phyloP scores from a whole-genome alignment of 2,888 invertebrate genomes.

The Altica lythri region DNA sequence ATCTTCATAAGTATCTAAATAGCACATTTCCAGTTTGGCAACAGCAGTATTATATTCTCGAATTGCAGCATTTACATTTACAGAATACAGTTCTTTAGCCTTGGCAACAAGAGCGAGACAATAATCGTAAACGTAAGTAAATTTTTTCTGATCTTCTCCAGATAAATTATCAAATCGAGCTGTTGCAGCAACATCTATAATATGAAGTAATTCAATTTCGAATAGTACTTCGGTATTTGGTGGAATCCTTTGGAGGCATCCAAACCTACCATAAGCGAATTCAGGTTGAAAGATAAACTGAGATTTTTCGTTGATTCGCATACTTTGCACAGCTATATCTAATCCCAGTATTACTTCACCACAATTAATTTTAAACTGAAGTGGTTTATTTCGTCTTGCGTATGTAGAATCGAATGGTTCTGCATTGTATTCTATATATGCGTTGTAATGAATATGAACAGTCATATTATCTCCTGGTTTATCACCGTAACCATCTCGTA shows the following conservation, averaged over 20 bases:
- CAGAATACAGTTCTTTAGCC: constrained; percentile 58
- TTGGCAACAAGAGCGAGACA: constrained; percentile 66
- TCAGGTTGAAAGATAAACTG: constrained; percentile 75
- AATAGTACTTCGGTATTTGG: constrained; percentile 73
- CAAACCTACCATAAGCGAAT: constrained; percentile 75
- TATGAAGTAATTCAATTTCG: constrained; percentile 72
- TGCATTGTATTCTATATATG: constrained; percentile 69
- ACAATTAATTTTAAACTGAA: constrained; percentile 53
- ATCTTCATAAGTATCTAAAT: constrained; percentile 68
- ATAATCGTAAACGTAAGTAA: constrained; percentile 64
- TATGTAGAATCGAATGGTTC: constrained; percentile 76
- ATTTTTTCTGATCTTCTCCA: constrained; percentile 65
- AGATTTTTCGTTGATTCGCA: constrained; percentile 80
- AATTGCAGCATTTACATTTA: constrained; percentile 58
- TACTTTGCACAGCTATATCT: constrained; percentile 72
- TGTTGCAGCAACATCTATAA: constrained; percentile 60
- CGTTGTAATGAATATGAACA: no score
- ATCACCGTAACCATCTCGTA: no score
- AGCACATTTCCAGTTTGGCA: constrained; percentile 67
- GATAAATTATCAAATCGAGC: constrained; percentile 57
- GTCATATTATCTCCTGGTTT: no score
- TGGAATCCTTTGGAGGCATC: constrained; percentile 80
- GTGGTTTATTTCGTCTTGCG: constrained; percentile 59
- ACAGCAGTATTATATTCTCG: constrained; percentile 67
- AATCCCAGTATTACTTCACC: constrained; percentile 65